These are phyloP conservation scores for Ypsolopha sequella DNA, from an alignment of 2,888 invertebrate species.

Conservation along the genomic window DNA sequence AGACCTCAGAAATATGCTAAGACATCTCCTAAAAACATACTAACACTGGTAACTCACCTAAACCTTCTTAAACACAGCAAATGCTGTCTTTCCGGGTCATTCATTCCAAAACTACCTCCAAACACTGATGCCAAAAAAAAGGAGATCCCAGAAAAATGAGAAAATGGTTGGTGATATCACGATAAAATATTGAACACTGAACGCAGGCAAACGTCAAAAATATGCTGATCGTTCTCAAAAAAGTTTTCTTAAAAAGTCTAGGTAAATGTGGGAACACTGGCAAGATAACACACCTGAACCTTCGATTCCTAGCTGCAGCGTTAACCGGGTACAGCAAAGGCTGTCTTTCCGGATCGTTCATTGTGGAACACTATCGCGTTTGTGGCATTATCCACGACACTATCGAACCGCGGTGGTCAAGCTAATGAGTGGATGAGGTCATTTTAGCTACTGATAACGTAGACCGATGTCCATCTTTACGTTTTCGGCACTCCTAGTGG, in stretches of 20 bases:
- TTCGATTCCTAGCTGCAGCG: slow-evolving; percentile 15
- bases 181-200: background rate
- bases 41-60: no score
- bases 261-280: slow-evolving; percentile 7
- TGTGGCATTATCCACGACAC: background rate
- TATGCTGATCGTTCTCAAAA: no score
- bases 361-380: background rate
- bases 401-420: background rate
- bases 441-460: no score
- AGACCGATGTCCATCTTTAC: no score
- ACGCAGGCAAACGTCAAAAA: no score
- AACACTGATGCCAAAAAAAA: no score
- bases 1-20: no score
- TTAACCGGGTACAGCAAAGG: slow-evolving; percentile 22
- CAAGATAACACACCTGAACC: slow-evolving; percentile 16
- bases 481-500: no score
- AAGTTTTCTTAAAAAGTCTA: background rate
- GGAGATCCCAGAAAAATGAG: no score
- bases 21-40: no score
- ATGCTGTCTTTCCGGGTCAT: slow-evolving; percentile 46
- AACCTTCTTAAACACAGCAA: slow-evolving; percentile 19
- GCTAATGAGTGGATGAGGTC: no score
- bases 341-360: slow-evolving; percentile 44
- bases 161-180: background rate
- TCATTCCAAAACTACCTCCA: slow-evolving; percentile 14